Evolutionary conservation across 2,797 vertebrate genomes (phyloP).

Genomic region (Neopelma chrysocephalum): DNA sequence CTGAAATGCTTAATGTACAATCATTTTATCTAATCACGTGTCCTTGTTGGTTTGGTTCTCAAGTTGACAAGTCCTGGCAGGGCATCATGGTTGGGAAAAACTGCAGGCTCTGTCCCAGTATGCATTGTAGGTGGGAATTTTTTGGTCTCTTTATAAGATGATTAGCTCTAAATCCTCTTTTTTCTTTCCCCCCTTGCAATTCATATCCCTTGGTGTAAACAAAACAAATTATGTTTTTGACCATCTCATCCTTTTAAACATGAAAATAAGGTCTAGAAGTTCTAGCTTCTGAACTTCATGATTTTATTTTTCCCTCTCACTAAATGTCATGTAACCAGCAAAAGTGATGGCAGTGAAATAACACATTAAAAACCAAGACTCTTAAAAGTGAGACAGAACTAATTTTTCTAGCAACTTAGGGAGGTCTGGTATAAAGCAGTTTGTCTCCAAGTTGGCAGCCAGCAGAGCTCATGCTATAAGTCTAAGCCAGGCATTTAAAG

Average conservation of each 20-base stretch:
- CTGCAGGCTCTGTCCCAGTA: neutral
- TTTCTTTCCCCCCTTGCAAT: neutral
- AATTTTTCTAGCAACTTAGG: neutral
- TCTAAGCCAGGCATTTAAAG: slow-evolving; percentile 56
- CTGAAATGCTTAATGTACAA: neutral
- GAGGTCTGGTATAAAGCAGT: neutral
- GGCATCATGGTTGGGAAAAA: neutral
- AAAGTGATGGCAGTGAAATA: neutral
- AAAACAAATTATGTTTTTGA: neutral
- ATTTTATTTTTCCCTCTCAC: neutral
- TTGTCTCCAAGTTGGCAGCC: slow-evolving; percentile 50
- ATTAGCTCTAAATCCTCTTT: neutral
- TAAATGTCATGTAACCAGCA: neutral
- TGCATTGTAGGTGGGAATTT: neutral
- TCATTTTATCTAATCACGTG: neutral
- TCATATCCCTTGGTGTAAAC: neutral
- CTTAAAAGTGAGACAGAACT: neutral
- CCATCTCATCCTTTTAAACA: neutral
- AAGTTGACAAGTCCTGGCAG: neutral
- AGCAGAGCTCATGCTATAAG: slow-evolving; percentile 32
- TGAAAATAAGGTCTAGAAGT: neutral
- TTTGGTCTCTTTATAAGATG: neutral
- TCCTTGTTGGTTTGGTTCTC: neutral
- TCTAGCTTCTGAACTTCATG: neutral
- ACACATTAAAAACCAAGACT: neutral